These are phyloP conservation scores for Dryococelus australis DNA, from an alignment of 2,888 invertebrate species.

Conservation along the genomic window DNA sequence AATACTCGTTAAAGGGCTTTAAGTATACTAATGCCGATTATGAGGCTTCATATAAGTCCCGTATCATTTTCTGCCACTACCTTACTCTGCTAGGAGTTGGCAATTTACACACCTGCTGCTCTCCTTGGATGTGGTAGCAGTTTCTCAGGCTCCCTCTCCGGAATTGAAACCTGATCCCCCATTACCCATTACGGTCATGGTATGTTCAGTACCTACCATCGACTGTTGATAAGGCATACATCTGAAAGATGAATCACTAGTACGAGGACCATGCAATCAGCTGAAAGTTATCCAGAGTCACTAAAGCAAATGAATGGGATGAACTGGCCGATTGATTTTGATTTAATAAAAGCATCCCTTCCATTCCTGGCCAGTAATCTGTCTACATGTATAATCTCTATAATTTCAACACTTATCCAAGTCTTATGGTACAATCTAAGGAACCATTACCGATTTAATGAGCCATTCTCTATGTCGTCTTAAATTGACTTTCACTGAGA, in stretches of 20 bases:
- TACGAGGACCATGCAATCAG: constrained; percentile 59
- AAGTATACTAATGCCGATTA: constrained; percentile 66
- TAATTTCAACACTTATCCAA: too few species aligned
- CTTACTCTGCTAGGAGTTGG: constrained; percentile 67
- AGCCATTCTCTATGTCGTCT: too few species aligned
- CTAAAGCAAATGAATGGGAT: too few species aligned
- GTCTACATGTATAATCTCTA: not conserved
- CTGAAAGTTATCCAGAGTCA: constrained; percentile 60
- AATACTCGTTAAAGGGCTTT: constrained; percentile 67
- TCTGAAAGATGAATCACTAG: constrained; percentile 69
- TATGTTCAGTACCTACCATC: constrained; percentile 72
- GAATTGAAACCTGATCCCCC: constrained; percentile 79
- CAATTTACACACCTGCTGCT: constrained; percentile 76
- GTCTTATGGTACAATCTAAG: too few species aligned
- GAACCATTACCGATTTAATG: too few species aligned
- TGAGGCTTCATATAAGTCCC: constrained; percentile 65
- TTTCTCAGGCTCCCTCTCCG: constrained; percentile 76
- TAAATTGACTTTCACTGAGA: too few species aligned
- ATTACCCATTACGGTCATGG: constrained; percentile 75
- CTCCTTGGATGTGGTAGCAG: constrained; percentile 76
- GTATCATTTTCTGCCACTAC: constrained; percentile 73
- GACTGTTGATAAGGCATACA: constrained; percentile 74
- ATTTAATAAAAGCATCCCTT: too few species aligned
- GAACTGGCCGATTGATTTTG: too few species aligned
- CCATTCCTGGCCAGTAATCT: too few species aligned